Evolutionary conservation across 2,888 invertebrate genomes (phyloP), one percentile per base, ranked within the genome.

Genomic region (Pachydiplax longipennis): DNA sequence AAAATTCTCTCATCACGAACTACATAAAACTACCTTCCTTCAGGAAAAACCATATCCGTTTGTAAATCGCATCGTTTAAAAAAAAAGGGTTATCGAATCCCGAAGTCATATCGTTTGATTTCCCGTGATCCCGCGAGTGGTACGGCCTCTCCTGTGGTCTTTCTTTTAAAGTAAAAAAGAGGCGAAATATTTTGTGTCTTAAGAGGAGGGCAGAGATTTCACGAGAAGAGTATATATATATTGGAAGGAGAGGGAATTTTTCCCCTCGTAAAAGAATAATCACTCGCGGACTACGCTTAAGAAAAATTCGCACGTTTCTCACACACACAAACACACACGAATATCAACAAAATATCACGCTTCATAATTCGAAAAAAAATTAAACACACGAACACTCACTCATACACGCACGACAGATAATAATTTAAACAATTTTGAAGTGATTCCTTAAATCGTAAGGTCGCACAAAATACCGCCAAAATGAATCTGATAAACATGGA

Each of bases 401-500:
- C 80, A 37, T 44, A 53, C 37, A 90, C 35, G 65, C 80, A 81
- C 58, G 37, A 35, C 22, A 53, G 10, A 40, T 40, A 90, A n/a
- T 80, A 48, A 48, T 13, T 37, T 4, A n/a, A n/a, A n/a, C n/a
- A n/a, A 37, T 4, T 37, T 37, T 37, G 37, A 37, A 37, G 37
- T 37, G 37, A 37, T 58, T 48, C 31, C 10, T 15, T 35, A 0
- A 2, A n/a, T n/a, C n/a, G n/a, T n/a, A n/a, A n/a, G n/a, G n/a
- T n/a, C n/a, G n/a, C n/a, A n/a, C n/a, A n/a, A n/a, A 90, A 53
- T 4, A 58, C 65, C 81, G 91, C 92, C 92, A 93, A 95, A 94
- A 98, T 98, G 98, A 98, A 98, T 95, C 96, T 97, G 94, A 96
- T 97, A 93, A 98, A 98, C 94, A 97, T 98, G 97, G 98, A 99